These are phyloP conservation scores for Vandiemenella viatica DNA, from an alignment of 2,888 invertebrate species.

Conservation along the genomic window DNA sequence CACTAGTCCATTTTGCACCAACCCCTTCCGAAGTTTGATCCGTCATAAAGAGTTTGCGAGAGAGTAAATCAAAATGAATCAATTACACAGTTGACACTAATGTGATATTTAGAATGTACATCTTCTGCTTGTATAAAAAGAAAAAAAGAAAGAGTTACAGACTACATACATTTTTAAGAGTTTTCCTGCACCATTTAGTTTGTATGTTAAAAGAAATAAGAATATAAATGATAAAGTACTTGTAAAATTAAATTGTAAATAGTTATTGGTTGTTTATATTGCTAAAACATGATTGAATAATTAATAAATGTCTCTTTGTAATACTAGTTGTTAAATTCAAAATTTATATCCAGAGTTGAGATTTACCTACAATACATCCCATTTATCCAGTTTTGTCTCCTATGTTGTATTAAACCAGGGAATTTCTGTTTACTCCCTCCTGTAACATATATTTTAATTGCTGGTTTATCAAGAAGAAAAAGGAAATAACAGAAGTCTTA, in stretches of 20 bases:
- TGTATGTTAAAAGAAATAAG: constrained; percentile 8
- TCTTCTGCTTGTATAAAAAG: constrained; percentile 5
- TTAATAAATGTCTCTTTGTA: constrained; percentile 17
- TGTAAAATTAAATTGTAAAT: constrained; percentile 12
- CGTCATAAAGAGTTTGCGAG: constrained; percentile 5
- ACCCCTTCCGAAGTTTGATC: constrained; percentile 16
- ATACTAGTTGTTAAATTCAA: no score
- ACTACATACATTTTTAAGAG: constrained; percentile 9
- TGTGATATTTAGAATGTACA: constrained; percentile 1
- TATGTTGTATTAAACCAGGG: no score
- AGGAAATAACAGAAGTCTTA: no score
- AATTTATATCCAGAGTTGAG: no score
- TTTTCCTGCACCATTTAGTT: constrained; percentile 12
- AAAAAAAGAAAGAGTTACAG: no score
- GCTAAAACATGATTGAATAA: constrained; percentile 15
- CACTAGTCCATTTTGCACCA: constrained; percentile 10
- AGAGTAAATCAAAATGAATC: neutral
- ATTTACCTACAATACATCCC: no score
- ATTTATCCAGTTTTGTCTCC: no score
- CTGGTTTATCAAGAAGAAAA: no score
- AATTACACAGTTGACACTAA: neutral
- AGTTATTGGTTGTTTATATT: constrained; percentile 17
- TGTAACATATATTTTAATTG: no score
- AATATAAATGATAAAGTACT: constrained; percentile 3
- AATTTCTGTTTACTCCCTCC: no score